Conservation (phyloP, 2,113 vertebrate species). For the Cyanistes caeruleus region DNA sequence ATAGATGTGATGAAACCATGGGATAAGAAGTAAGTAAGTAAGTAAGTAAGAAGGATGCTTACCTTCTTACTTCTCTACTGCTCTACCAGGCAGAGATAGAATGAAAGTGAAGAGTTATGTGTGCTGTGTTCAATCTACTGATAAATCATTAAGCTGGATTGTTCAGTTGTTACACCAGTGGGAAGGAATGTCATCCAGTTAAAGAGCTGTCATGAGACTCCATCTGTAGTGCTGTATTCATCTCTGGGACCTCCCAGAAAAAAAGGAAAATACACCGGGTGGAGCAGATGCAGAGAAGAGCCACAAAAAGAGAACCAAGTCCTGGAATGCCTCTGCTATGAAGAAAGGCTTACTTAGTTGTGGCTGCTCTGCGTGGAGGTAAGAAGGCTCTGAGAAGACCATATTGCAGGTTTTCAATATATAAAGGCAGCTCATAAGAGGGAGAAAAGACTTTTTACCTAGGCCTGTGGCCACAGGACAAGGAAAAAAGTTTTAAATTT, state of each 20-base stretch:
- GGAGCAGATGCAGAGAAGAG: neutral
- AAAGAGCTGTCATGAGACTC: neutral
- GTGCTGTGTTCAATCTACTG: neutral
- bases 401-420: neutral
- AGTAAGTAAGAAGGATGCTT: neutral
- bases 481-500: neutral
- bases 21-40: neutral
- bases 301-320: neutral
- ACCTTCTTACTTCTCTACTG: too few relatives aligned
- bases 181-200: neutral
- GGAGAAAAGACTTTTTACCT: neutral
- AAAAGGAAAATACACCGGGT: neutral
- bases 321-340: neutral
- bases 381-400: neutral
- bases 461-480: neutral
- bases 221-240: neutral
- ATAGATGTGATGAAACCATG: neutral
- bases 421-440: neutral
- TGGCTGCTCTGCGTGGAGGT: neutral
- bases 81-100: neutral
- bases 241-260: neutral
- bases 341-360: neutral
- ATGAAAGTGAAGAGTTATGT: neutral
- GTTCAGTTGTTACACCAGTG: neutral
- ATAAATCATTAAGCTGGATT: neutral